These are phyloP conservation scores for Liodrosophila aerea DNA, from an alignment of 2,888 invertebrate genomes.

Conservation along the genomic window DNA sequence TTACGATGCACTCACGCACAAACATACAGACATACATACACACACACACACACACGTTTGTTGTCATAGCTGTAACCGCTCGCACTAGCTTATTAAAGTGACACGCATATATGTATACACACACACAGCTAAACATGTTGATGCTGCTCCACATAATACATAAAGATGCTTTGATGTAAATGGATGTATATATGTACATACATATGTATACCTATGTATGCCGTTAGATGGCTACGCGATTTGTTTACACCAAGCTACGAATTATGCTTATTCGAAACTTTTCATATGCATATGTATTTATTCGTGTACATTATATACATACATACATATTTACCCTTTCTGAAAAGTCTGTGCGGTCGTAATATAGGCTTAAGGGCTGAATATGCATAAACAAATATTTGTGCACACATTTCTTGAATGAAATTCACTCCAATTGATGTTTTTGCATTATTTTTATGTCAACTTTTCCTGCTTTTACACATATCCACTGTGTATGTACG, in stretches of 20 bases:
- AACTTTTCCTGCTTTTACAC: constrained; percentile 28
- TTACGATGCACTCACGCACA: too few species aligned
- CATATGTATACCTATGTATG: too few species aligned
- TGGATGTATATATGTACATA: constrained; percentile 1
- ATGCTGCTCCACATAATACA: constrained; percentile 19
- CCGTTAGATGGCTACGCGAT: too few species aligned
- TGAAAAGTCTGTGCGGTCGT: too few species aligned
- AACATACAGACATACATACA: constrained; percentile 13
- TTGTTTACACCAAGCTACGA: too few species aligned
- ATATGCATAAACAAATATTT: background rate
- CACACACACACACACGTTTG: constrained; percentile 9
- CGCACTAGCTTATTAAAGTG: constrained; percentile 11
- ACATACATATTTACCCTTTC: constrained; percentile 12
- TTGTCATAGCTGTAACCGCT: background rate
- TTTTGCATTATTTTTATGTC: constrained; percentile 11
- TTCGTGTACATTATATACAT: constrained; percentile 1
- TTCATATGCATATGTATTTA: background rate
- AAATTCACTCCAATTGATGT: too few species aligned
- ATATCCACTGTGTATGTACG: constrained; percentile 13
- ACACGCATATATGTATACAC: constrained; percentile 23
- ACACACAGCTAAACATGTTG: constrained; percentile 17
- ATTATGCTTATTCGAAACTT: too few species aligned
- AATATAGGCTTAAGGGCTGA: too few species aligned
- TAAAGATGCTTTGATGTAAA: constrained; percentile 1
- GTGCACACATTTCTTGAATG: background rate